These are phyloP conservation scores for Marmota monax DNA, from an alignment of 2,113 vertebrate species.

Conservation along the genomic window DNA sequence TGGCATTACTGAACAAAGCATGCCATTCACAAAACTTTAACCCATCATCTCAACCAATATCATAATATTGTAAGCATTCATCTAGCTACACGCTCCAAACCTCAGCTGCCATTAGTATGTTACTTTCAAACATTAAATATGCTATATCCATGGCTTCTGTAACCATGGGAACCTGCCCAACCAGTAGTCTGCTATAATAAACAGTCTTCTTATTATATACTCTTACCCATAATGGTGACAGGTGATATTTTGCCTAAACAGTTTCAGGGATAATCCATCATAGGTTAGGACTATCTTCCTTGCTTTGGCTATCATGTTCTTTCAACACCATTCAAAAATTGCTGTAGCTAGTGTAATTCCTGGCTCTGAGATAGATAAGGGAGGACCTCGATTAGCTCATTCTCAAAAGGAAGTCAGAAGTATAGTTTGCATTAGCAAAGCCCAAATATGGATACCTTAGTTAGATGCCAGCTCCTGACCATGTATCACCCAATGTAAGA, in stretches of 20 bases:
- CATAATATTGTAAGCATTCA: background rate
- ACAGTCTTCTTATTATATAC: conserved; percentile 9
- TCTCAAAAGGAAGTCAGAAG: background rate
- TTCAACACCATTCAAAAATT: conserved; percentile 59
- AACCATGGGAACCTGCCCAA: background rate
- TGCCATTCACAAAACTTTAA: background rate
- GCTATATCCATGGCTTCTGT: background rate
- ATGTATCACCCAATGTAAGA: background rate
- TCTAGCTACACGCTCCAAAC: background rate
- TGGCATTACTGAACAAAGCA: background rate
- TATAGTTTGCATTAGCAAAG: conserved; percentile 12
- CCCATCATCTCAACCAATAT: background rate
- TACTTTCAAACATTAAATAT: background rate
- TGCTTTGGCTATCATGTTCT: conserved; percentile 34
- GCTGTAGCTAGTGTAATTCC: conserved; percentile 60
- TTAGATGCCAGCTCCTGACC: background rate
- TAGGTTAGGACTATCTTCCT: conserved; percentile 43
- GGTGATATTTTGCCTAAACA: conserved; percentile 61
- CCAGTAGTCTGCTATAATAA: conserved; percentile 28
- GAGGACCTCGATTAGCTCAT: conserved; percentile 28
- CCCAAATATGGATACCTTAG: background rate
- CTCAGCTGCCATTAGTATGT: background rate
- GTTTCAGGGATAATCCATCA: conserved; percentile 60
- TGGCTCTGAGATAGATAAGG: conserved; percentile 18
- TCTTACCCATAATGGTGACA: conserved; percentile 12